Evolutionary conservation across 37 sponge, comb jelly and placozoan genomes (phyloP), one percentile per base, ranked within the genome.

Genomic region (Spongia lamella): DNA sequence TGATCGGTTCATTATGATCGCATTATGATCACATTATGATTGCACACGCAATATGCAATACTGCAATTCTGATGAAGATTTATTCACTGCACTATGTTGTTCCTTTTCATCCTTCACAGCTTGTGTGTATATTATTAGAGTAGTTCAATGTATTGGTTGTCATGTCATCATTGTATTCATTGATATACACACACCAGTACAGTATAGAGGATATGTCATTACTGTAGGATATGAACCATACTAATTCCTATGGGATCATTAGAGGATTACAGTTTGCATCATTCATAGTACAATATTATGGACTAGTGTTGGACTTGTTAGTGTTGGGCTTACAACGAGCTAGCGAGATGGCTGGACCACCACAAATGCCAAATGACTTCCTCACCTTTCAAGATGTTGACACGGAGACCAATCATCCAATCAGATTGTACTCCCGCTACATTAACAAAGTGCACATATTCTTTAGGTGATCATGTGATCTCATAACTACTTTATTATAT

Each of bases 171-270:
- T n/a, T n/a, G n/a, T n/a, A n/a, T n/a, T n/a, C n/a, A n/a, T n/a
- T n/a, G n/a, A n/a, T n/a, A n/a, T n/a, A n/a, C n/a, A n/a, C n/a
- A n/a, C n/a, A n/a, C n/a, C n/a, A n/a, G n/a, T n/a, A n/a, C n/a
- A n/a, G n/a, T n/a, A n/a, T n/a, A n/a, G n/a, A n/a, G n/a, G n/a
- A n/a, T n/a, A n/a, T n/a, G n/a, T n/a, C n/a, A n/a, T n/a, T n/a
- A n/a, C n/a, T n/a, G n/a, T n/a, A 97, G 95, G 99, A 98, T 79
- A 98, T 98, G 99, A 98, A 98, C 80, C 99, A 98, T 74, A 98
- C 96, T 53, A 98, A 98, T 68, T 95, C 96, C 26, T 98, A 98
- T 59, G 99, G 99, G 21, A 88, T 95, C 29, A 95, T 98, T 36
- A 70, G 99, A 61, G 99, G 99, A 1, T 89, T 98, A 4, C 99